Evolutionary conservation across 2,797 vertebrate genomes (phyloP).

Genomic region (Alca torda): DNA sequence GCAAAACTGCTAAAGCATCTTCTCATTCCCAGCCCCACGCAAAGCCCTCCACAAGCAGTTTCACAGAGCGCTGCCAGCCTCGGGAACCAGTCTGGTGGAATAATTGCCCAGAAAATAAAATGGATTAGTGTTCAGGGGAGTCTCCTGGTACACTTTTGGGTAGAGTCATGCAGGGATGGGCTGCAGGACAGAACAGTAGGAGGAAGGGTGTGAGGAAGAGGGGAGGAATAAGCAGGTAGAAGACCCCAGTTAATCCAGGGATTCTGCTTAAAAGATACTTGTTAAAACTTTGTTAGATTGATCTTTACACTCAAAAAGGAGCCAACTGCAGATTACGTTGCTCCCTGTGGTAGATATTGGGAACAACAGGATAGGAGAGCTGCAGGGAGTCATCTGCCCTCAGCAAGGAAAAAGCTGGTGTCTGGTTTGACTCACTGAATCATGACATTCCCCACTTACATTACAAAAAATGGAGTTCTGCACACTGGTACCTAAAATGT

Average conservation of each 20-base stretch:
- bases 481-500: not conserved
- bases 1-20: not conserved
- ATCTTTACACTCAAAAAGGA: not conserved
- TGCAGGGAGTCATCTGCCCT: not conserved
- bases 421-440: not conserved
- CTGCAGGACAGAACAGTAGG: not conserved
- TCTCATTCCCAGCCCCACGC: not conserved
- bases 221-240: not conserved
- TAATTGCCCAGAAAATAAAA: not conserved
- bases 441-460: fast-evolving
- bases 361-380: not conserved
- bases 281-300: not conserved
- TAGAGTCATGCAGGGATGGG: not conserved
- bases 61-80: not conserved
- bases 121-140: not conserved
- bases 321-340: not conserved
- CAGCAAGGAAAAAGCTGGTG: not conserved
- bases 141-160: not conserved
- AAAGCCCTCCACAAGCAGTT: not conserved
- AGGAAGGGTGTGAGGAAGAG: not conserved
- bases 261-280: not conserved
- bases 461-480: not conserved
- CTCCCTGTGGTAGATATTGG: not conserved
- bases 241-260: not conserved
- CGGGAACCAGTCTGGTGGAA: not conserved